These are phyloP conservation scores for Lucifuga dentata DNA, from an alignment of 2,113 vertebrate species.

Conservation along the genomic window DNA sequence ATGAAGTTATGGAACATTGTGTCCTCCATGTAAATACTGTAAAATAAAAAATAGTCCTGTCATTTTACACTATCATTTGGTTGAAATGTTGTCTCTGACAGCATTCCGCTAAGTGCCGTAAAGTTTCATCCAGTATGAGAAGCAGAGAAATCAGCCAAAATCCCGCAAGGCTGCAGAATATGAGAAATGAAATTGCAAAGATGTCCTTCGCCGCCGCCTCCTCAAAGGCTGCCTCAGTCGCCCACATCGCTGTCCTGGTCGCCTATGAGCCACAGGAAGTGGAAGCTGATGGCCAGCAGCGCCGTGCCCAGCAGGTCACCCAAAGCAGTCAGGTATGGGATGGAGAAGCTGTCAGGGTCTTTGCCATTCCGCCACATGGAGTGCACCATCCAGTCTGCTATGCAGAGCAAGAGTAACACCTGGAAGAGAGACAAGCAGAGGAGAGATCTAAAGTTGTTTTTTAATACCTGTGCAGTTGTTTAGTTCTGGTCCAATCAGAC, in stretches of 20 bases:
- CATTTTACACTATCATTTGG: constrained; percentile 10
- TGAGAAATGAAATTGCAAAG: not conserved
- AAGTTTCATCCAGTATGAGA: constrained; percentile 20
- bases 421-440: constrained; percentile 54
- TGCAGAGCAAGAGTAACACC: constrained; percentile 92
- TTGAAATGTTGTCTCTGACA: constrained; percentile 2
- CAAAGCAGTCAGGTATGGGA: constrained; percentile 95
- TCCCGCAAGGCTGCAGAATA: constrained; percentile 17
- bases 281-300: constrained; percentile 92
- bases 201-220: not conserved
- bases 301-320: constrained; percentile 96
- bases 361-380: constrained; percentile 96
- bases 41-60: constrained; percentile 28
- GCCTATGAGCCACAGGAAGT: constrained; percentile 96
- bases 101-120: not conserved
- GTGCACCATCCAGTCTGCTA: constrained; percentile 97
- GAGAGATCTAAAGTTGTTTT: not conserved
- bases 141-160: constrained; percentile 19
- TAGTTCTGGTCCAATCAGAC: too few relatives aligned
- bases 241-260: constrained; percentile 96
- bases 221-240: constrained; percentile 79
- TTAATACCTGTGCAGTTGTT: too few relatives aligned
- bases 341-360: constrained; percentile 97
- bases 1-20: not conserved
- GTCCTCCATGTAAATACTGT: constrained; percentile 11